These are phyloP conservation scores for Bombus turneri DNA, from an alignment of 1,140 invertebrate genomes.

Conservation along the genomic window DNA sequence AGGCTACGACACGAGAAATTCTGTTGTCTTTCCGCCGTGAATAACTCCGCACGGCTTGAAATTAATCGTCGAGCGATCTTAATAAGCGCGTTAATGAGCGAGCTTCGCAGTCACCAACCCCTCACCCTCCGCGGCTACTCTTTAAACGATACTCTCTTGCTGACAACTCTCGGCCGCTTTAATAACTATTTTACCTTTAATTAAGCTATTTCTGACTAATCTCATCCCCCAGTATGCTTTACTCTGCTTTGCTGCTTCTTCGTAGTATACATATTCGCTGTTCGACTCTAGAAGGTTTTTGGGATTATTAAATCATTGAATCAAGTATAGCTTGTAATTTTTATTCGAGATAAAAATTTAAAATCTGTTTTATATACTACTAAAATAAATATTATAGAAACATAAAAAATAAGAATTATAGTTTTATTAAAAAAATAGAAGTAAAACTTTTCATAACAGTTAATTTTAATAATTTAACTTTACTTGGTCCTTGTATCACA, in stretches of 20 bases:
- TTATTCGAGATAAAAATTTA: no score
- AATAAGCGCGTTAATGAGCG: slow-evolving; percentile 60
- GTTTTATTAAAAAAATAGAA: no score
- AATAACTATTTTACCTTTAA: slow-evolving; percentile 48
- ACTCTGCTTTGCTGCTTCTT: background rate
- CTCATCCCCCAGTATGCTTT: background rate
- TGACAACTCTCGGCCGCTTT: slow-evolving; percentile 40
- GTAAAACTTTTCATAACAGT: no score
- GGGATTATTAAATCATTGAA: no score
- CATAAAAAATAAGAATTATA: no score
- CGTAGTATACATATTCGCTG: no score
- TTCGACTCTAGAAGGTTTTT: no score
- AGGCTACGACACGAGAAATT: slow-evolving; percentile 53
- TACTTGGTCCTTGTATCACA: no score
- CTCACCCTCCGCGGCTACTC: background rate
- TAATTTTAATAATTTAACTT: no score
- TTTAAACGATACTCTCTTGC: slow-evolving; percentile 40
- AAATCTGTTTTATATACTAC: no score
- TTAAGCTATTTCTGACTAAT: slow-evolving; percentile 16
- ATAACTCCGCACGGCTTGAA: slow-evolving; percentile 53
- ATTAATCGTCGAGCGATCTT: slow-evolving; percentile 61
- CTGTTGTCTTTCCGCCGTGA: slow-evolving; percentile 58
- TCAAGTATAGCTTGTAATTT: no score
- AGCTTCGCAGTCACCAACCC: slow-evolving; percentile 23
- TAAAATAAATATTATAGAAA: no score